phyloP scores from a whole-genome alignment of 2,888 invertebrate genomes.

The Drosophila lutescens region DNA sequence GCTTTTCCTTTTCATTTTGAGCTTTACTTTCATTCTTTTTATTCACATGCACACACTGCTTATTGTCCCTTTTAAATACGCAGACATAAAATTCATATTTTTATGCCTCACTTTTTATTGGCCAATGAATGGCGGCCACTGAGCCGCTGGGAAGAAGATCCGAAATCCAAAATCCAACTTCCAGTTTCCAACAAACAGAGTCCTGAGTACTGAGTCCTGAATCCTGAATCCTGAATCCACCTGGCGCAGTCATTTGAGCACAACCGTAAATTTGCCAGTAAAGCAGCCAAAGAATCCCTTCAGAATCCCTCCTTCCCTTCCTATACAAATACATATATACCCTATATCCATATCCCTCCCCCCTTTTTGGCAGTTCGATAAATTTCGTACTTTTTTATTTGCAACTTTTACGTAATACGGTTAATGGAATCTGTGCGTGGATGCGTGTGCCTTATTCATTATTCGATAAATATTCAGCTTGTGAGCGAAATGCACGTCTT shows the following conservation, averaged over 20 bases:
- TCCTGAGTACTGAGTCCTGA: background rate
- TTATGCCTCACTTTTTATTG: conserved; percentile 72
- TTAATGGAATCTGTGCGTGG: conserved; percentile 29
- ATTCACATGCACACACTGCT: conserved; percentile 30
- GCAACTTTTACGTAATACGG: conserved; percentile 40
- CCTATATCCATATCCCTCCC: conserved; percentile 1
- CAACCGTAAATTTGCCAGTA: conserved; percentile 39
- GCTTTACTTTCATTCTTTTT: conserved; percentile 15
- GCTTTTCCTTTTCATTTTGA: conserved; percentile 45
- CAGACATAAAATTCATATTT: conserved; percentile 74
- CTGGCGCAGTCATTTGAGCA: conserved; percentile 24
- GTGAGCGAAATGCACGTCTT: conserved; percentile 32
- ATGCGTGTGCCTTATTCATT: conserved; percentile 30
- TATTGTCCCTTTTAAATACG: conserved; percentile 74
- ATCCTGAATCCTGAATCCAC: conserved; percentile 7
- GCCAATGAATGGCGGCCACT: conserved; percentile 55
- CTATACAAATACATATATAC: background rate
- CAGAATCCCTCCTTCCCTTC: background rate
- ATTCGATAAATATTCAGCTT: conserved; percentile 44
- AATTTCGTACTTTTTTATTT: conserved; percentile 36
- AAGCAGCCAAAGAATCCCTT: conserved; percentile 32
- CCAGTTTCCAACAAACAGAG: conserved; percentile 3
- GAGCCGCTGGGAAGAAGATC: conserved; percentile 4
- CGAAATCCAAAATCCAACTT: background rate
- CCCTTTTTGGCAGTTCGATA: conserved; percentile 18